A percentile compares a stretch with the other conserved stretches of the same genome.
These are phyloP conservation scores for Megaptera novaeangliae DNA, from an alignment of 2,113 vertebrate species.

Conservation along the genomic window DNA sequence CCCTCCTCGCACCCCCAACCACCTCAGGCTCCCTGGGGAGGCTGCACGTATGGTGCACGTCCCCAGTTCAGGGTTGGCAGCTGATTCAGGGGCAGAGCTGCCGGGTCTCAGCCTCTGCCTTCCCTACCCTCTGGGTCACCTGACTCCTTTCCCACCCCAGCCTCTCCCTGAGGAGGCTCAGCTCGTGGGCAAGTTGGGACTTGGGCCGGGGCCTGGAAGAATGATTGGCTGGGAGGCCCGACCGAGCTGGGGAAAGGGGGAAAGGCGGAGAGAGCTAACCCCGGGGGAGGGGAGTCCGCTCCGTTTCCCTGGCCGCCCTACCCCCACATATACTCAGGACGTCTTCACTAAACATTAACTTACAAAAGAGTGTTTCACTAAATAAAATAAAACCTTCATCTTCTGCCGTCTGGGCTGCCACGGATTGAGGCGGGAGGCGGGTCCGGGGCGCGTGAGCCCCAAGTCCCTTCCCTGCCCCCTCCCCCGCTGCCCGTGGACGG, in stretches of 20 bases:
- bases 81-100: neutral
- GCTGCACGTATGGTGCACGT: neutral
- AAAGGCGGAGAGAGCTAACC: neutral
- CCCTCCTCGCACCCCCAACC: too few relatives aligned
- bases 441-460: neutral
- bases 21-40: neutral
- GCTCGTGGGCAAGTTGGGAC: conserved; percentile 47
- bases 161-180: neutral
- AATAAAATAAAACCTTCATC: conserved; percentile 56
- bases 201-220: neutral
- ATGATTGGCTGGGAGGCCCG: neutral
- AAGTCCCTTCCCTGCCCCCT: neutral
- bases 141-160: neutral
- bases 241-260: neutral
- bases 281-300: neutral
- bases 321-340: neutral
- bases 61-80: neutral
- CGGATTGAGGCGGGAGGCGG: neutral
- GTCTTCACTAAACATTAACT: conserved; percentile 11
- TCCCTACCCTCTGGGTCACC: neutral
- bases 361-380: conserved; percentile 41
- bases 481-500: neutral
- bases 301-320: neutral
- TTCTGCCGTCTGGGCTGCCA: neutral
- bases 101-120: neutral